Conservation (phyloP, 2,888 invertebrate species). For the Catocala fraxini region DNA sequence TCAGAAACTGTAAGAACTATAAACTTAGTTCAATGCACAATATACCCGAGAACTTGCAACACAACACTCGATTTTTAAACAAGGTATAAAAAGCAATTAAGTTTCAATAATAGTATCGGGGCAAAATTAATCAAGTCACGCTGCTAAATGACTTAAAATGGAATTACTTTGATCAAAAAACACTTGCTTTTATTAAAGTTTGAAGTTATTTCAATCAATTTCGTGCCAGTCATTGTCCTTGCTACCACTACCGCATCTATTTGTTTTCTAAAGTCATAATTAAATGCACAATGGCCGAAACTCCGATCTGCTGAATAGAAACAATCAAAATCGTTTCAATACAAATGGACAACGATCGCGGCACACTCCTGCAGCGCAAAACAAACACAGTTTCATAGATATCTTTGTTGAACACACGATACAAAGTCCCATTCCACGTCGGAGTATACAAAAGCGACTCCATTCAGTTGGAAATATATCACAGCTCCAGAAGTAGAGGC, state of each 20-base stretch:
- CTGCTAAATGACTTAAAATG: no score
- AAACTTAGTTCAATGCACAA: conserved; percentile 31
- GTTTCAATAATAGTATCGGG: conserved; percentile 16
- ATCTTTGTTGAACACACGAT: conserved; percentile 53
- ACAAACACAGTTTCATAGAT: conserved; percentile 55
- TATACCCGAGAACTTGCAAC: conserved; percentile 22
- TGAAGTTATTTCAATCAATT: background rate
- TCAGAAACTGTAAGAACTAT: conserved; percentile 12
- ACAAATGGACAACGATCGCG: conserved; percentile 27
- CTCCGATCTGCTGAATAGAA: conserved; percentile 1
- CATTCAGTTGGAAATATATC: conserved; percentile 59
- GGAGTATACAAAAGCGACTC: conserved; percentile 52
- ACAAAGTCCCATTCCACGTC: conserved; percentile 52
- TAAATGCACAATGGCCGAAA: conserved; percentile 2
- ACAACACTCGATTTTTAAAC: conserved; percentile 20
- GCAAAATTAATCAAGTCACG: background rate
- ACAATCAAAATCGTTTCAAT: conserved; percentile 25
- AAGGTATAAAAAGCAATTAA: conserved; percentile 36
- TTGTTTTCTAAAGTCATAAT: background rate
- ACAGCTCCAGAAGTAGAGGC: conserved; percentile 37
- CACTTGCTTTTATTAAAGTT: no score
- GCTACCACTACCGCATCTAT: background rate
- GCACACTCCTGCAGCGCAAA: conserved; percentile 43
- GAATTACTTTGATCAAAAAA: no score
- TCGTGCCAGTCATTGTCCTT: no score